These are phyloP conservation scores for Schrankia costaestrigalis DNA, from an alignment of 2,888 invertebrate genomes.

Conservation along the genomic window DNA sequence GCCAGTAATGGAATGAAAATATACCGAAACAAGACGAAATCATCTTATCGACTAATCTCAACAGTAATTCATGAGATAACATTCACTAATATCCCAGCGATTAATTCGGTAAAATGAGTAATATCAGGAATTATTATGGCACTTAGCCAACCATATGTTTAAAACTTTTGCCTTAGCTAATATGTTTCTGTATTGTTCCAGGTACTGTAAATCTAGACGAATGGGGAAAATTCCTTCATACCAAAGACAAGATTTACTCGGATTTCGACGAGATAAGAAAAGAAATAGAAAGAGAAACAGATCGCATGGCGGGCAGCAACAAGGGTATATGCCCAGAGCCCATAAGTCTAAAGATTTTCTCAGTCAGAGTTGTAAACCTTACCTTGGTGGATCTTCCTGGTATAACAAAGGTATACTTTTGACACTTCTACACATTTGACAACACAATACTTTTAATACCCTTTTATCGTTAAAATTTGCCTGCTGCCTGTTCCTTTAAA, in stretches of 20 bases:
- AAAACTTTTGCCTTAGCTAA: background rate
- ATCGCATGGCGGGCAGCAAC: constrained; percentile 95
- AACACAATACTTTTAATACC: background rate
- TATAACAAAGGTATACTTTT: constrained; percentile 89
- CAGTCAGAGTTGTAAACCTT: constrained; percentile 95
- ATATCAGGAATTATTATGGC: no score
- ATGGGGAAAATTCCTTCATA: constrained; percentile 98
- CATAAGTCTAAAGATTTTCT: constrained; percentile 97
- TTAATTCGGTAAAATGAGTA: no score
- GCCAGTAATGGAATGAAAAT: no score
- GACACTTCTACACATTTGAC: background rate
- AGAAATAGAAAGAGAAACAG: constrained; percentile 98
- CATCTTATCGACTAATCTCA: no score
- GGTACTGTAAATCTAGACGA: constrained; percentile 93
- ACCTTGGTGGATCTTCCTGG: constrained; percentile 99
- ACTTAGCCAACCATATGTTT: no score
- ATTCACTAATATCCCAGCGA: no score
- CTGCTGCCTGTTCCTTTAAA: no score
- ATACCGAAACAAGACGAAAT: no score
- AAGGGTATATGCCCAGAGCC: constrained; percentile 98
- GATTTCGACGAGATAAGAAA: constrained; percentile 94
- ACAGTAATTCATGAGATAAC: no score
- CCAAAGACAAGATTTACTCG: constrained; percentile 91
- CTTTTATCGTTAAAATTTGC: no score
- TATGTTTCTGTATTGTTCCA: constrained; percentile 56